Evolutionary conservation across 1,140 invertebrate genomes (phyloP).

Genomic region (Drosophila lacteicornis): DNA sequence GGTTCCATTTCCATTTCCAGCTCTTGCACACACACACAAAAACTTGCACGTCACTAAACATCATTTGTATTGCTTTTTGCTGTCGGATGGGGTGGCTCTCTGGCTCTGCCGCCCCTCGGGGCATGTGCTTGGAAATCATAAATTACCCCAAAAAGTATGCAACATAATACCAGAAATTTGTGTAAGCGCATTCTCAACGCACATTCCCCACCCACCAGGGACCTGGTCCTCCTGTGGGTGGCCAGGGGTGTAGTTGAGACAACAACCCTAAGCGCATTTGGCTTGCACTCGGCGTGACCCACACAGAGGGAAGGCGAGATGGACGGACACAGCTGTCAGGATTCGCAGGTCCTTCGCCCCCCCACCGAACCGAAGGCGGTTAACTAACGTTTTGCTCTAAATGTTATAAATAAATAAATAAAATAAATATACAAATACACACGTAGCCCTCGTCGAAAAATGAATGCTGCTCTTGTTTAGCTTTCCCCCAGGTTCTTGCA

Average conservation of each 20-base stretch:
- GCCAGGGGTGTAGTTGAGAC: neutral
- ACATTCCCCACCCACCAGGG: neutral
- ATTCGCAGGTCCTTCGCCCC: slow-evolving; percentile 51
- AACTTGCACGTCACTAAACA: slow-evolving; percentile 80
- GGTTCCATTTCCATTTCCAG: slow-evolving; percentile 77
- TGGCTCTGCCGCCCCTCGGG: neutral
- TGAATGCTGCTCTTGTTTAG: slow-evolving; percentile 48
- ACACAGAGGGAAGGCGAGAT: neutral
- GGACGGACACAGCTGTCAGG: slow-evolving; percentile 61
- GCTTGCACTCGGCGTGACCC: slow-evolving; percentile 51
- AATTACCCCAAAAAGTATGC: slow-evolving; percentile 78
- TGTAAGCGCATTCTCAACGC: slow-evolving; percentile 62
- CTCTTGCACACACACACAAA: slow-evolving; percentile 34
- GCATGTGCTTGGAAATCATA: slow-evolving; percentile 76
- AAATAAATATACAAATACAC: slow-evolving; percentile 37
- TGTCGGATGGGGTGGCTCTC: slow-evolving; percentile 12
- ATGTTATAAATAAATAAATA: slow-evolving; percentile 72
- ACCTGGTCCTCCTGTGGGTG: neutral
- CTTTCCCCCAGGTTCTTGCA: slow-evolving; percentile 5
- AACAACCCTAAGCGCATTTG: slow-evolving; percentile 72
- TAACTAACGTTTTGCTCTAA: slow-evolving; percentile 70
- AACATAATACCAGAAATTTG: slow-evolving; percentile 81
- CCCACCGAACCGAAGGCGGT: slow-evolving; percentile 13
- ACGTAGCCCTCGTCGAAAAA: slow-evolving; percentile 18
- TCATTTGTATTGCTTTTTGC: slow-evolving; percentile 73